phyloP scores from a whole-genome alignment of 2,113 vertebrate species.

The Osmerus mordax region DNA sequence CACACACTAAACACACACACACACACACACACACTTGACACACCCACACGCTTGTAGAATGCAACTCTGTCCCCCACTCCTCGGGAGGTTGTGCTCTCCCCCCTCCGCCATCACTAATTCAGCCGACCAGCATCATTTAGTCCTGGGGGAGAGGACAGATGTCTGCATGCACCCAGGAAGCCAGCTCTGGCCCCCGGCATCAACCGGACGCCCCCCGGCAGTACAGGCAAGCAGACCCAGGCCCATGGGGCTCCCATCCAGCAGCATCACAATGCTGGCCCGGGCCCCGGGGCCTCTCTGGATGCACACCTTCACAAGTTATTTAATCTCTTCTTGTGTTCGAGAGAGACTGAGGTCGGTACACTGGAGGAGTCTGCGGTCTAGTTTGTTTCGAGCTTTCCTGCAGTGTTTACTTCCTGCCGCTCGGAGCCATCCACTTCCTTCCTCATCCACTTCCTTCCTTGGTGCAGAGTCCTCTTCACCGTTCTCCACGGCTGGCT shows the following conservation, averaged over 20 bases:
- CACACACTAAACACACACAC: conserved; percentile 2
- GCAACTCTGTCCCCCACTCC: no score
- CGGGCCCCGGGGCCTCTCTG: background rate
- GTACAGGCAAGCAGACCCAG: conserved; percentile 2
- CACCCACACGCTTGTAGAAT: background rate
- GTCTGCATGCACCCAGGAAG: background rate
- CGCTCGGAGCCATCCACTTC: no score
- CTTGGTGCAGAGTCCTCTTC: background rate
- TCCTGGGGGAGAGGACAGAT: conserved; percentile 18
- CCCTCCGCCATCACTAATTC: conserved; percentile 11
- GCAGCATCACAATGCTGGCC: background rate
- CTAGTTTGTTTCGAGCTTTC: no score
- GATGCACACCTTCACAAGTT: no score
- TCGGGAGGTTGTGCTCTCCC: no score
- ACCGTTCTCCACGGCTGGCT: conserved; percentile 12
- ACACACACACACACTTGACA: background rate
- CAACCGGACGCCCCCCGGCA: background rate
- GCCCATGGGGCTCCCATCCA: no score
- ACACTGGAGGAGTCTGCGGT: no score
- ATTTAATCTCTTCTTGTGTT: no score
- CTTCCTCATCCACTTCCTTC: no score
- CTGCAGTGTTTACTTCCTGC: no score
- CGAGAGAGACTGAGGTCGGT: no score
- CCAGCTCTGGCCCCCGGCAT: background rate
- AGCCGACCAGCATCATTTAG: conserved; percentile 6